Base-by-base conservation (phyloP, 2,113 vertebrate species). In the Perca schrenkii region DNA sequence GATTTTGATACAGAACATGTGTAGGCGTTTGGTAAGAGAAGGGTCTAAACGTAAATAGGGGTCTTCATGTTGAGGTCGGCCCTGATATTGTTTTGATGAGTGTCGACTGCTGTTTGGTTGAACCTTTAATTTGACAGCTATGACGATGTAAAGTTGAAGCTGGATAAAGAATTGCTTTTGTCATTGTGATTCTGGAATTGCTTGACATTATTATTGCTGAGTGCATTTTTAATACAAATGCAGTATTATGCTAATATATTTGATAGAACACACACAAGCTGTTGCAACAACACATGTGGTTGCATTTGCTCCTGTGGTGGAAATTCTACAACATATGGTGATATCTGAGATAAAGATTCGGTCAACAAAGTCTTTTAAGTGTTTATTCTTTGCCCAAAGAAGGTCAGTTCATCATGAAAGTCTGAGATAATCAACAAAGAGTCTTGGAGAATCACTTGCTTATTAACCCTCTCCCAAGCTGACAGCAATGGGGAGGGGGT, bases 1-100 rank as follows among this genome's bases (percentile, higher is more conserved):
- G 88, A 88, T 91, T 91, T 89, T 85, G 88, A 86, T 87, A 54
- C 61, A 78, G 71, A 92, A 84, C 88, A 88, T 57, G 84, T 74
- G 77, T n/a, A 69, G 86, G 86, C 83, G 49, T 80, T 86, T 74
- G 71, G 71, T 16, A 78, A 78, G 82, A 21, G 71, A 82, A 67
- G 63, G 52, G 49, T 63, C 77, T 57, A 43, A 81, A 82, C 50
- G 12, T 70, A 87, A 92, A 89, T 25, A 34, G 46, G 63, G 57
- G 81, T 82, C 53, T 58, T 81, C 0, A 43, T 46, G 65, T 71
- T 40, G 69, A 74, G 49, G 77, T 82, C 8, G 17, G 25, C 56
- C 61, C 70, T 79, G 69, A 62, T 89, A 50, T 47, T 56, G 67
- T 73, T 91, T 80, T 86, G 78, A 89, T 77, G 74, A 79, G 62